These are phyloP conservation scores for Nasua narica DNA, from an alignment of 2,797 vertebrate genomes.

Conservation along the genomic window DNA sequence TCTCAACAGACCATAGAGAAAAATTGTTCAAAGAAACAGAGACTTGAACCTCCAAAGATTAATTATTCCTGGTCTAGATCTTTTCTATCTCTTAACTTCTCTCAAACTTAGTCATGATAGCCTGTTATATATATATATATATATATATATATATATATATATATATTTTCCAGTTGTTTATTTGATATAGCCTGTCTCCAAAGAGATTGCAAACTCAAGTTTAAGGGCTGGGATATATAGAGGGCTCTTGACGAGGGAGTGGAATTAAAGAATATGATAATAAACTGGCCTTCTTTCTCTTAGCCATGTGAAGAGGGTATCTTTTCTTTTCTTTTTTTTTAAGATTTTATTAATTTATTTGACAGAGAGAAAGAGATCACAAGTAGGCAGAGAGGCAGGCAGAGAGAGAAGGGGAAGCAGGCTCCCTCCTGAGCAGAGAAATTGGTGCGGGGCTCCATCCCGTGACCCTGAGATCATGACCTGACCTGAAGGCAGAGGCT, in stretches of 20 bases:
- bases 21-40: not conserved
- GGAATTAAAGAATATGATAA: not conserved
- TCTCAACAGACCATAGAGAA: not conserved
- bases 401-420: too few species aligned
- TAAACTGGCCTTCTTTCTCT: not conserved
- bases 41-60: not conserved
- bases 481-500: too few species aligned
- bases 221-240: not conserved
- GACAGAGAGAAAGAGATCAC: too few species aligned
- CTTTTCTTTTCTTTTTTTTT: too few species aligned
- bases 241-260: not conserved
- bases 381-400: too few species aligned
- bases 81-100: not conserved
- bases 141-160: too few species aligned
- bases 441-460: too few species aligned
- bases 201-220: not conserved
- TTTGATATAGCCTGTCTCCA: not conserved
- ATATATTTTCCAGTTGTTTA: too few species aligned
- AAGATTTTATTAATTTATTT: too few species aligned
- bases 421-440: too few species aligned
- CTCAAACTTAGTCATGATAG: not conserved
- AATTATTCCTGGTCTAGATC: not conserved
- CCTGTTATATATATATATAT: too few species aligned
- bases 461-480: too few species aligned
- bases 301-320: accelerated